Percentiles rank a stretch among this genome's conserved stretches.
Evolutionary conservation across 2,113 vertebrate genomes (phyloP).

Genomic region (Dromas ardeola): DNA sequence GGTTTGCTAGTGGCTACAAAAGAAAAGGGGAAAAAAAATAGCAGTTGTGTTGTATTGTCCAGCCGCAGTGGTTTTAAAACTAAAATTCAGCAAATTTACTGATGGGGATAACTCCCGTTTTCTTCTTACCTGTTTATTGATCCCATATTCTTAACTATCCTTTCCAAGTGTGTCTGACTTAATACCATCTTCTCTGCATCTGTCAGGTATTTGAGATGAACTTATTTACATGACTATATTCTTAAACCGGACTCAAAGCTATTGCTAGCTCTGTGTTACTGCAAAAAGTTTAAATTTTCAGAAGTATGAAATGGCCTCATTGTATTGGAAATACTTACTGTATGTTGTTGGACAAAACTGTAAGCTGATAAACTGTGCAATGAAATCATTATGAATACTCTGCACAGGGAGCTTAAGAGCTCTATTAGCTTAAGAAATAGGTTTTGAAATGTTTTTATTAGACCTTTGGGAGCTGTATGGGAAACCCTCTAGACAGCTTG

Average conservation of each 20-base stretch:
- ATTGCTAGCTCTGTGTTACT: background rate
- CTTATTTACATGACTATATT: background rate
- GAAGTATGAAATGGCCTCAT: background rate
- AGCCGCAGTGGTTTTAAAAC: background rate
- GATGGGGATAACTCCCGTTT: background rate
- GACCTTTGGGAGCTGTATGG: slow-evolving; percentile 10
- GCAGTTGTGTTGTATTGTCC: background rate
- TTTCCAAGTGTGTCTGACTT: background rate
- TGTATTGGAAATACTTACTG: background rate
- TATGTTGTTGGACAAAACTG: background rate
- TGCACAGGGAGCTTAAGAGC: background rate
- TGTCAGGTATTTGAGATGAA: background rate
- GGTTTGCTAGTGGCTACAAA: background rate
- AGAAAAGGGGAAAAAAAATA: background rate
- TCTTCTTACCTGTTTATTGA: background rate
- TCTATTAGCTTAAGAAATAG: slow-evolving; percentile 42
- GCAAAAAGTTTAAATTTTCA: background rate
- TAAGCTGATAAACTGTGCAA: background rate
- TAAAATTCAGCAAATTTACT: background rate
- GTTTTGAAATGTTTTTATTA: slow-evolving; percentile 31
- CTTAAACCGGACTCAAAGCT: background rate
- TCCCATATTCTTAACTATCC: background rate
- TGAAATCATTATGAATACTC: background rate
- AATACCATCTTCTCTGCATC: background rate
- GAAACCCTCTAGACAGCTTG: background rate